Percentiles rank a stretch among this genome's conserved stretches.
These are phyloP conservation scores for Drosophila austrosaltans DNA, from an alignment of 2,888 invertebrate genomes.

Conservation along the genomic window DNA sequence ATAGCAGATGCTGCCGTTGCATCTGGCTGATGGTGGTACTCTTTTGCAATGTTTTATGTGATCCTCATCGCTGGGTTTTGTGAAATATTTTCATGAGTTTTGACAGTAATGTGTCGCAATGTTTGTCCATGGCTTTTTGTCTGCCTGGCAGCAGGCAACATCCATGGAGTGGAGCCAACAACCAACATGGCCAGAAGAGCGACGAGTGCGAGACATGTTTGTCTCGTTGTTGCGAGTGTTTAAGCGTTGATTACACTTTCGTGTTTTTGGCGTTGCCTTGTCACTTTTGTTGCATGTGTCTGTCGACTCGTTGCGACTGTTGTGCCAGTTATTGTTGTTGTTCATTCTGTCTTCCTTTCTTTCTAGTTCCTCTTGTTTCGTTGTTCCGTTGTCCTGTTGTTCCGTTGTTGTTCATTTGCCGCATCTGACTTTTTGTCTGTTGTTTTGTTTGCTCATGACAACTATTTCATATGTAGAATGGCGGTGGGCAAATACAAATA, in stretches of 20 bases:
- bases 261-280: constrained; percentile 67
- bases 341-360: not conserved
- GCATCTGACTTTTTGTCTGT: constrained; percentile 37
- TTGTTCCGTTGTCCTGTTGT: not conserved
- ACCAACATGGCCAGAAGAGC: constrained; percentile 15
- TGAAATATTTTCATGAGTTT: constrained; percentile 79
- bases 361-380: constrained; percentile 23
- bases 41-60: constrained; percentile 27
- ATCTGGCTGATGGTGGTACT: constrained; percentile 13
- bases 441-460: constrained; percentile 44
- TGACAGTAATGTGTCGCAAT: constrained; percentile 79
- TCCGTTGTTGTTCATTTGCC: constrained; percentile 43
- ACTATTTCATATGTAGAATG: constrained; percentile 1
- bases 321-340: constrained; percentile 23
- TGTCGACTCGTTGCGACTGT: constrained; percentile 34
- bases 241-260: constrained; percentile 79
- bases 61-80: constrained; percentile 57
- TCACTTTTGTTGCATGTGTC: constrained; percentile 58
- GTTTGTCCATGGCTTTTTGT: constrained; percentile 69
- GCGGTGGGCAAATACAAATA: not conserved
- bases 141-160: constrained; percentile 40
- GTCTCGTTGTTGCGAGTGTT: constrained; percentile 70
- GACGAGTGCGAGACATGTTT: constrained; percentile 31
- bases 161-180: constrained; percentile 27
- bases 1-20: constrained; percentile 11